These are phyloP conservation scores for Cerceris rybyensis DNA, from an alignment of 2,888 invertebrate species.

Conservation along the genomic window DNA sequence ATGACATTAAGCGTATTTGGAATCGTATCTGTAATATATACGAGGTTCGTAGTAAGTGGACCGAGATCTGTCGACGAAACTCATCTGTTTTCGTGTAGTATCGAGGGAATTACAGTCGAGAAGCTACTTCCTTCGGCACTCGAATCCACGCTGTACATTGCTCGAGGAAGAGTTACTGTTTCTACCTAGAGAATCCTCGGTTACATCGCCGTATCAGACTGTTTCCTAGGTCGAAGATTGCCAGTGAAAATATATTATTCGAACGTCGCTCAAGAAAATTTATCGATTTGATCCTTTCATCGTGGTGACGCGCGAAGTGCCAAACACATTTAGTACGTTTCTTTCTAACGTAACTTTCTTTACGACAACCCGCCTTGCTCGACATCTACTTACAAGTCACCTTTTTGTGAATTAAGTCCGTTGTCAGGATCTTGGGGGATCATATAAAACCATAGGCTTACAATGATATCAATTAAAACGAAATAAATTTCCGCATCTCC, in stretches of 20 bases:
- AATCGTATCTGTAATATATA: constrained; percentile 11
- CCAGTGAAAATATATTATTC: constrained; percentile 27
- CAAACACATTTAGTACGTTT: too few species aligned
- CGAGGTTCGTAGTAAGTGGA: neutral
- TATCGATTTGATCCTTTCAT: constrained; percentile 22
- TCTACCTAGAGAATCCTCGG: constrained; percentile 17
- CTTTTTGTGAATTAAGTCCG: too few species aligned
- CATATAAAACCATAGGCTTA: too few species aligned
- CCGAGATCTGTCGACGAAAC: constrained; percentile 17
- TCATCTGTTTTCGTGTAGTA: constrained; percentile 46
- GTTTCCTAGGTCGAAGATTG: constrained; percentile 19
- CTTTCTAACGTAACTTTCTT: too few species aligned
- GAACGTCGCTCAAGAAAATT: neutral
- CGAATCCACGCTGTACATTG: constrained; percentile 29
- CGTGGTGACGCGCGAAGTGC: neutral
- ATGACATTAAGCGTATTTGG: constrained; percentile 2
- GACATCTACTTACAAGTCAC: too few species aligned
- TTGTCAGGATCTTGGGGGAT: too few species aligned
- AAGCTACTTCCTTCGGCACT: constrained; percentile 19
- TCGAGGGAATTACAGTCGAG: constrained; percentile 46
- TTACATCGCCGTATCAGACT: constrained; percentile 38
- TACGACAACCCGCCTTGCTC: too few species aligned
- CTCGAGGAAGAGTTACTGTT: constrained; percentile 13
- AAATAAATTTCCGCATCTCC: too few species aligned
- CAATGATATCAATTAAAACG: too few species aligned